Evolutionary conservation across 2,113 vertebrate genomes (phyloP).

Genomic region (Oncorhynchus kisutch): DNA sequence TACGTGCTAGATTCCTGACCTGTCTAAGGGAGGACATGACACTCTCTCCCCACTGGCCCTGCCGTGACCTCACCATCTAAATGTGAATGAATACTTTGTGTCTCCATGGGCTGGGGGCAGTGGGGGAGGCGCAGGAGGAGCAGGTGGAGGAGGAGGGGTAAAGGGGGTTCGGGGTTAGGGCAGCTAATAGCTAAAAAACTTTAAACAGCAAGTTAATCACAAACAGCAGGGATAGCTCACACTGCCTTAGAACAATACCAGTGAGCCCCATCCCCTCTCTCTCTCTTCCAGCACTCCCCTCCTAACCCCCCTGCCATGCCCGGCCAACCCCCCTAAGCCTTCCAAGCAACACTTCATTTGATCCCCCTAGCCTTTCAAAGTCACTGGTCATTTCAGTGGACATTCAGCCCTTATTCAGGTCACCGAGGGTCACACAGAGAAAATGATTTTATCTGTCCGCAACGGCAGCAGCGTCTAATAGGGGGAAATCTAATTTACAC

Average conservation of each 20-base stretch:
- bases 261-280: constrained; percentile 35
- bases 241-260: constrained; percentile 65
- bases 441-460: constrained; percentile 11
- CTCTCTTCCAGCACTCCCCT: not conserved
- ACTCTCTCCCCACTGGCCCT: constrained; percentile 76
- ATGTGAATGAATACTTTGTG: constrained; percentile 84
- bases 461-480: constrained; percentile 1
- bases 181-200: constrained; percentile 76
- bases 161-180: constrained; percentile 46
- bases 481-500: constrained; percentile 24
- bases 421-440: constrained; percentile 36
- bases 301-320: constrained; percentile 26
- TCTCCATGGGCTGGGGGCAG: constrained; percentile 68
- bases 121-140: constrained; percentile 28
- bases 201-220: constrained; percentile 79
- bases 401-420: constrained; percentile 40
- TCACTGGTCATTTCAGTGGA: constrained; percentile 55
- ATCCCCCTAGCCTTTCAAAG: constrained; percentile 61
- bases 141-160: constrained; percentile 35
- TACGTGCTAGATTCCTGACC: constrained; percentile 76
- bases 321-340: constrained; percentile 38
- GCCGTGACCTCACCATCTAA: constrained; percentile 80
- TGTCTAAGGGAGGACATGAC: constrained; percentile 60
- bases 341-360: constrained; percentile 65
- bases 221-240: constrained; percentile 75